Percentiles rank a stretch among this genome's conserved stretches.
Conservation (phyloP, 2,113 vertebrate genomes). For the Odontophorus gujanensis region DNA sequence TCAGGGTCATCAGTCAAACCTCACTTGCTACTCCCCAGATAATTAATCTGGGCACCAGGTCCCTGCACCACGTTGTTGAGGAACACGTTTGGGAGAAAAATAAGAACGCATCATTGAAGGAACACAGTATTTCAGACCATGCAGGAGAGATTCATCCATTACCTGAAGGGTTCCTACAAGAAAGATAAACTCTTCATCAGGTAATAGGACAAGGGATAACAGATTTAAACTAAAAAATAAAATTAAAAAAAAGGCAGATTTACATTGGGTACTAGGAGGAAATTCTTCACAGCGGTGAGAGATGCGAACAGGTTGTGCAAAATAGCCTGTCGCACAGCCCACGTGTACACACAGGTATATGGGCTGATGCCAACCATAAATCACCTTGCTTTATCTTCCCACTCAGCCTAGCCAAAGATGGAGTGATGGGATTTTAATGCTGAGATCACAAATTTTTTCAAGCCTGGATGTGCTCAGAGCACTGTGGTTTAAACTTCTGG, state of each 20-base stretch:
- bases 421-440: background rate
- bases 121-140: background rate
- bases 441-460: background rate
- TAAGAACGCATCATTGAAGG: background rate
- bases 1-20: background rate
- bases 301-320: background rate
- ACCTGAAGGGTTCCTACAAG: background rate
- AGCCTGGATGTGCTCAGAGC: background rate
- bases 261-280: background rate
- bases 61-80: background rate
- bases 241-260: no score
- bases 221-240: background rate
- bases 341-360: background rate
- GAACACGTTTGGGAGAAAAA: background rate
- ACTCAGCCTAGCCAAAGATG: background rate
- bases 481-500: background rate
- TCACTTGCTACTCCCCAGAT: background rate
- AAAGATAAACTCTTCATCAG: background rate
- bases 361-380: background rate
- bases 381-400: background rate
- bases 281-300: background rate
- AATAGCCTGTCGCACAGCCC: background rate
- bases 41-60: background rate
- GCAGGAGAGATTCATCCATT: background rate
- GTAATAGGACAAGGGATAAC: background rate